Evolutionary conservation across 2,888 invertebrate species (phyloP).

Genomic region (Laothoe populi): DNA sequence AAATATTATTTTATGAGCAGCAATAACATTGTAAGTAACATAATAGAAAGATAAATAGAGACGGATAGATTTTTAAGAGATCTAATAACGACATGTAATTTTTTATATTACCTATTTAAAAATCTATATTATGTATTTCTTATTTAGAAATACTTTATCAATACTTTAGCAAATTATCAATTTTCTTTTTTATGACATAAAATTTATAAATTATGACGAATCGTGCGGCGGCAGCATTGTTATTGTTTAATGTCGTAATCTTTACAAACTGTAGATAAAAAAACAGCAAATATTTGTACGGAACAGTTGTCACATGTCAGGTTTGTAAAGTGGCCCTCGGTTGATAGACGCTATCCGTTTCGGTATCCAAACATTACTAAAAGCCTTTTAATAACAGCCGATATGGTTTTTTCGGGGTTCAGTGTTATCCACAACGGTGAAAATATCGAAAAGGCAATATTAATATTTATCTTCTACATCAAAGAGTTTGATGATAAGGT

Average conservation of each 20-base stretch:
- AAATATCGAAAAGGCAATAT: not conserved
- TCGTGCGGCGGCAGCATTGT: slow-evolving; percentile 35
- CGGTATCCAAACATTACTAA: slow-evolving; percentile 37
- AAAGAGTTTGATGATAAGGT: not conserved
- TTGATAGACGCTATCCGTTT: slow-evolving; percentile 49
- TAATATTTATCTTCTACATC: not conserved
- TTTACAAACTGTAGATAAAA: slow-evolving; percentile 45
- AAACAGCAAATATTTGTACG: slow-evolving; percentile 44
- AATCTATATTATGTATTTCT: no score
- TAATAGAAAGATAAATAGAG: no score
- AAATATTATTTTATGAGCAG: no score
- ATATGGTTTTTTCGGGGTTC: not conserved
- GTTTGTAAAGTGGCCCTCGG: slow-evolving; percentile 35
- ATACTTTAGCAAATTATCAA: no score
- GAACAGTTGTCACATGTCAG: slow-evolving; percentile 41
- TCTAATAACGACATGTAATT: no score
- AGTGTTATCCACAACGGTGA: not conserved
- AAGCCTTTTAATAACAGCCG: not conserved
- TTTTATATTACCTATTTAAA: no score
- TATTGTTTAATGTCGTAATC: slow-evolving; percentile 43
- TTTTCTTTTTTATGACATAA: not conserved
- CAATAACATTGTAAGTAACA: no score
- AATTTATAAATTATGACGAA: slow-evolving; percentile 37
- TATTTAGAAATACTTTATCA: no score
- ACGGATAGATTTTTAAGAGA: no score